phyloP scores from a whole-genome alignment of 2,113 vertebrate genomes.

The rabbit (Oryctolagus cuniculus) region mOryCun1.1 NC_091434.1:64749501-64750000 shows the following conservation, averaged over 20 bases:
- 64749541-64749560: conserved; percentile 54
- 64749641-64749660: background rate
- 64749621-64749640: background rate
- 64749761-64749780: background rate
- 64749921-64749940: background rate
- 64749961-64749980: background rate
- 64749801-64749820: too few relatives aligned
- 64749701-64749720: background rate
- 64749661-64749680: background rate
- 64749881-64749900: background rate
- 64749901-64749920: background rate
- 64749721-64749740: too few relatives aligned
- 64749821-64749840: too few relatives aligned
- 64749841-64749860: rapidly evolving
- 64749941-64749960: background rate
- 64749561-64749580: conserved; percentile 42
- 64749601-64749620: background rate
- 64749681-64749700: background rate
- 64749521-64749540: conserved; percentile 64
- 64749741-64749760: background rate
- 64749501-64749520: conserved; percentile 66
- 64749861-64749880: background rate
- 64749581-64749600: background rate
- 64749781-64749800: too few relatives aligned
- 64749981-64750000: background rate